phyloP scores from a whole-genome alignment of 1,140 invertebrate species.

The Homalodisca vitripennis region DNA sequence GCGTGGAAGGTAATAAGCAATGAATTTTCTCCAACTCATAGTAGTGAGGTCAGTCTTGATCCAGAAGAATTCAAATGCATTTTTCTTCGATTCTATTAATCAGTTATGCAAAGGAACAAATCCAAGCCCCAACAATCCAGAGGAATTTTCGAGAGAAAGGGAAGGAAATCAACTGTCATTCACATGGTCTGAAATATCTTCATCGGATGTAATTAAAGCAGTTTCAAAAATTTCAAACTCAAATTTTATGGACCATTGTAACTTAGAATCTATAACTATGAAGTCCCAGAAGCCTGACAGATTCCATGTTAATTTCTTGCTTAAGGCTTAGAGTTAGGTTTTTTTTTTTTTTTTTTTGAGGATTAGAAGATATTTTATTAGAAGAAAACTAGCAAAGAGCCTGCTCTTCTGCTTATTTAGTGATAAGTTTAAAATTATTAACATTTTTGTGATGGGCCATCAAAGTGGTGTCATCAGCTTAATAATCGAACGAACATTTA shows the following conservation, averaged over 20 bases:
- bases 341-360: too few relatives aligned
- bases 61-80: neutral
- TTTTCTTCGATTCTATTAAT: neutral
- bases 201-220: neutral
- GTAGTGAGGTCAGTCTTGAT: neutral
- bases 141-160: neutral
- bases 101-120: neutral
- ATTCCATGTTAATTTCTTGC: too few relatives aligned
- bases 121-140: neutral
- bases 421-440: too few relatives aligned
- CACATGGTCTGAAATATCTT: neutral
- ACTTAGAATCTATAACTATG: too few relatives aligned
- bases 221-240: neutral
- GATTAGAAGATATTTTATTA: too few relatives aligned
- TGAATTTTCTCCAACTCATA: neutral
- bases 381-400: too few relatives aligned
- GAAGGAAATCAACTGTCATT: neutral
- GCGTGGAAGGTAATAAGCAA: neutral
- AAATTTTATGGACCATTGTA: neutral
- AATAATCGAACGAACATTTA: too few relatives aligned
- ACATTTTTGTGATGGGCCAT: too few relatives aligned
- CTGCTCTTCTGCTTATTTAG: too few relatives aligned
- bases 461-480: too few relatives aligned
- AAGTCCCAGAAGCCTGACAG: too few relatives aligned
- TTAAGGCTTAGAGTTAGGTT: too few relatives aligned